phyloP scores from a whole-genome alignment of 2,113 vertebrate genomes.

The Cygnus buccinator region DNA sequence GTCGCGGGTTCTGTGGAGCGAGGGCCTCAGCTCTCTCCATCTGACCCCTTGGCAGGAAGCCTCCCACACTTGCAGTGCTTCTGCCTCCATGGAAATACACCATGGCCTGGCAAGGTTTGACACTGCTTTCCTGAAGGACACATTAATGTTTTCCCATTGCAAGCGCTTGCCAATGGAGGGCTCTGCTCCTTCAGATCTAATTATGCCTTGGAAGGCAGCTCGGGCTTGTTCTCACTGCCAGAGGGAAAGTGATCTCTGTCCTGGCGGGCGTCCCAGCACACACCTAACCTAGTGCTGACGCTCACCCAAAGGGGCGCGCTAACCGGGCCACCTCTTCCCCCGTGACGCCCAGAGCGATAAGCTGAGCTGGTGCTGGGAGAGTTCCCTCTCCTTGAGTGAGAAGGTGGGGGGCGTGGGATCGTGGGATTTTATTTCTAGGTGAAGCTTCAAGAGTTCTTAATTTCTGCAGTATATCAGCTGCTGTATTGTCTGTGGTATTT shows the following conservation, averaged over 20 bases:
- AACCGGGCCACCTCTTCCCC: not conserved
- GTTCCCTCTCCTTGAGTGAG: not conserved
- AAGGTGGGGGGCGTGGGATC: accelerated
- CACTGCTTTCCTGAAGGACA: conserved; percentile 8
- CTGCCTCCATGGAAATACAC: not conserved
- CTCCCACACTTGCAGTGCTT: not conserved
- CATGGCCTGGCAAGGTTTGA: not conserved
- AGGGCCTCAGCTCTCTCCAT: not conserved
- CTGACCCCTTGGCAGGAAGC: not conserved
- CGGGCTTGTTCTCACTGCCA: not conserved
- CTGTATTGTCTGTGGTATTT: not conserved
- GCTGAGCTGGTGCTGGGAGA: not conserved
- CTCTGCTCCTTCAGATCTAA: conserved; percentile 32
- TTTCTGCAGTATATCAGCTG: not conserved
- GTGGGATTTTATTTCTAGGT: not conserved
- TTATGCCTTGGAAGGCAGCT: not conserved
- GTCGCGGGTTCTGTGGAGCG: not conserved
- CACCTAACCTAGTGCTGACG: not conserved
- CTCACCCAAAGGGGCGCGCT: accelerated
- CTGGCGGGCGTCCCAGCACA: not conserved
- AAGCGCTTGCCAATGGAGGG: not conserved
- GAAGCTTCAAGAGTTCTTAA: not conserved
- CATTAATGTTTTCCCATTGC: not conserved
- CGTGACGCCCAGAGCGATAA: accelerated
- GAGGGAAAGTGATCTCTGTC: conserved; percentile 37